Evolutionary conservation across 92 coral and sea anemone genomes (phyloP).

Genomic region (Epizoanthus stellaris): DNA sequence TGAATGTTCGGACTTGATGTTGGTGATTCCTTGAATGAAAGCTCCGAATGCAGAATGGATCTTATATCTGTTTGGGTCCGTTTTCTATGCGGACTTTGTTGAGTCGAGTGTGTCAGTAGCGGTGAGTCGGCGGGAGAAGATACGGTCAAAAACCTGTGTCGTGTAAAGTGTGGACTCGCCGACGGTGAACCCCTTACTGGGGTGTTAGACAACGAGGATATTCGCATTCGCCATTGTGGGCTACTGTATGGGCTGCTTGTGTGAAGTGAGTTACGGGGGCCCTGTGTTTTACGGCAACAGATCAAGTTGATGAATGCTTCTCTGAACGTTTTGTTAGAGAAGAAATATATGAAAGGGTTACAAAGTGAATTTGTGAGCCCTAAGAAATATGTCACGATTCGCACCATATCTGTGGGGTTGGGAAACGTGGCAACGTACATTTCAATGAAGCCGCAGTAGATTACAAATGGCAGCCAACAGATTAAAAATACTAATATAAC

Average conservation of each 20-base stretch:
- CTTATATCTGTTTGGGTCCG: neutral
- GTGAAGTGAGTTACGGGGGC: conserved; percentile 19
- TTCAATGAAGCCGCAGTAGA: conserved; percentile 67
- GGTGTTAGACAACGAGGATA: neutral
- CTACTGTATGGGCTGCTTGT: conserved; percentile 22
- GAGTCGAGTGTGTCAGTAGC: neutral
- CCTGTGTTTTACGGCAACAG: conserved; percentile 47
- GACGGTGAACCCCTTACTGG: neutral
- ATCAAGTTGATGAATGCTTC: conserved; percentile 56
- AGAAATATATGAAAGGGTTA: conserved; percentile 72
- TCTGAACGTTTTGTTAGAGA: conserved; percentile 56
- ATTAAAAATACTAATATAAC: conserved; percentile 57
- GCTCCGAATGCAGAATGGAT: neutral
- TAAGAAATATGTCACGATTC: conserved; percentile 57
- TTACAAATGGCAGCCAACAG: conserved; percentile 71
- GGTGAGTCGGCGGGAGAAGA: conserved; percentile 2
- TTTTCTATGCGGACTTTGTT: neutral
- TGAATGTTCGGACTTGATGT: neutral
- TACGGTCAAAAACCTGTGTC: neutral
- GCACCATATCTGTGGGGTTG: conserved; percentile 62
- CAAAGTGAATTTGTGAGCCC: conserved; percentile 64
- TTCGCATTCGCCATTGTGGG: conserved; percentile 1
- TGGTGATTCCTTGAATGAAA: neutral
- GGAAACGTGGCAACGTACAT: conserved; percentile 54
- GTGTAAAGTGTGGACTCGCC: neutral